Evolutionary conservation across 2,113 vertebrate genomes (phyloP).

Genomic region (Pitta sordida): DNA sequence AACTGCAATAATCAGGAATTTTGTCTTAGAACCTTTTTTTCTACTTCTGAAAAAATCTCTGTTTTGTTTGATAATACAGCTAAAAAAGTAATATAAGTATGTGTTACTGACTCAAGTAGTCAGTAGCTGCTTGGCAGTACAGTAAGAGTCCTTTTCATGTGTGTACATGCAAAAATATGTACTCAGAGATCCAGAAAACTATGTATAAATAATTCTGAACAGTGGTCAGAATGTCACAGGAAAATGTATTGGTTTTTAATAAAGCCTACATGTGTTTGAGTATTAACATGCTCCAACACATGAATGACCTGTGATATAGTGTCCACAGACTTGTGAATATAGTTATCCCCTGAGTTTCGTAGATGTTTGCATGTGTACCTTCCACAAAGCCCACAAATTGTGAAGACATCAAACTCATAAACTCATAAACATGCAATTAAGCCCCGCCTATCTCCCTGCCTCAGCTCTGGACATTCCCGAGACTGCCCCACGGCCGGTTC

Average conservation of each 20-base stretch:
- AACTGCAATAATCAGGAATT: background rate
- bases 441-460: too few species aligned
- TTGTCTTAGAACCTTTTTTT: background rate
- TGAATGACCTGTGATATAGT: background rate
- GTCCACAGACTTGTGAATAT: background rate
- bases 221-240: background rate
- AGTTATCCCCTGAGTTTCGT: too few species aligned
- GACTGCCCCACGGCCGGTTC: too few species aligned
- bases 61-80: background rate
- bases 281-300: background rate
- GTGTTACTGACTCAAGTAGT: background rate
- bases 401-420: too few species aligned
- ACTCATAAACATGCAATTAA: too few species aligned
- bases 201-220: background rate
- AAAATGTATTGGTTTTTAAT: background rate
- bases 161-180: accelerated
- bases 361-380: too few species aligned
- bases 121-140: background rate
- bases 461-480: too few species aligned
- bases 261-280: background rate
- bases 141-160: background rate
- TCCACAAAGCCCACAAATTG: too few species aligned
- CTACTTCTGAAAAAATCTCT: background rate
- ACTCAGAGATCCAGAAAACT: background rate
- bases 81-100: background rate